Base-by-base conservation (phyloP, 2,888 invertebrate genomes). In the Hyposoter dolosus region DNA sequence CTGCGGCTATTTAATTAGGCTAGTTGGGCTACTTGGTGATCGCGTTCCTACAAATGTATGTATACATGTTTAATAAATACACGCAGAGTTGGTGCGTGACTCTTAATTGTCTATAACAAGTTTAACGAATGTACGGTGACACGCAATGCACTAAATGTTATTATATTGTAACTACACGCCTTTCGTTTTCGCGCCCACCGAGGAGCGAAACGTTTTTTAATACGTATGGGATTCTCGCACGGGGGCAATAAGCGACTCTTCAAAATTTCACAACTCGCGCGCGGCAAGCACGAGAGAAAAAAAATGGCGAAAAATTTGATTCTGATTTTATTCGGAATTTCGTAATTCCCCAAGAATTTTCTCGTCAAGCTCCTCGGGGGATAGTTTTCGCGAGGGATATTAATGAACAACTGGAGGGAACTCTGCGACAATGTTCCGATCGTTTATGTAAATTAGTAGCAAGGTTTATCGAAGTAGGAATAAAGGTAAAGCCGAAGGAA, bases 41-140 rank as follows among this genome's bases (percentile, higher is more conserved):
- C 40, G 60, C 69, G 35, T 5, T 53, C 40, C 23, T 40, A 56
- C 47, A 75, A 19, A 75, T 63, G 12, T 35, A 32, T 35, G 9
- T 50, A 19, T 35, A 53, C 35, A 12, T 77, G 68, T 53, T 47
- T 23, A 10, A 47, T 63, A 47, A 32, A 76, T 47, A 74, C n/a
- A 53, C 10, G 32, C 6, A 56, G 15, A 40, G 47, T 76, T 56
- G 71, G 56, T 53, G 77, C 76, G 84, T 81, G 81, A 81, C 84
- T 81, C 76, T 81, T 81, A 77, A 84, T 81, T 84, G 84, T 72
- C 56, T 47, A 7, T 40, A 81, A 81, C 53, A 56, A 76, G 76
- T 76, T 81, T 72, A 76, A 84, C 80, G 50, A 77, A 23, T 77
- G 40, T 15, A 45, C 66, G 45, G 75, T 69, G 66, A 81, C 84